Percentiles rank a stretch among this genome's conserved stretches.
phyloP scores from a whole-genome alignment of 2,888 invertebrate species.

The Cremastobaeus sp. region DNA sequence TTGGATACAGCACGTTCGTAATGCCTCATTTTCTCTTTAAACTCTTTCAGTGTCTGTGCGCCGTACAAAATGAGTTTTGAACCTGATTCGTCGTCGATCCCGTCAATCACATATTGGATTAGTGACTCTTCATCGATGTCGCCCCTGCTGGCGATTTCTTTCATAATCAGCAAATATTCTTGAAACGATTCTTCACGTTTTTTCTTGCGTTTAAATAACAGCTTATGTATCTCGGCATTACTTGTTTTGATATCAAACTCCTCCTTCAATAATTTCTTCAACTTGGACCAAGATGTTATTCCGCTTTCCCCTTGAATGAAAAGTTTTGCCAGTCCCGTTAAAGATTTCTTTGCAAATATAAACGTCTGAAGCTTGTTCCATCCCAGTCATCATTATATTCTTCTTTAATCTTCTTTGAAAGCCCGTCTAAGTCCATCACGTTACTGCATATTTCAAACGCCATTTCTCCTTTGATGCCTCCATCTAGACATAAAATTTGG shows the following conservation, averaged over 20 bases:
- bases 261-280: background rate
- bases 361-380: background rate
- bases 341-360: background rate
- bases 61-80: background rate
- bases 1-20: constrained; percentile 12
- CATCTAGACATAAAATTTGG: background rate
- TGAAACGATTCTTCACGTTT: constrained; percentile 1
- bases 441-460: constrained; percentile 1
- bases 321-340: background rate
- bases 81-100: background rate
- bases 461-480: background rate
- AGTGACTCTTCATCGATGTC: constrained; percentile 1
- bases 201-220: background rate
- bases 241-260: constrained; percentile 1
- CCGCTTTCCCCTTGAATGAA: constrained; percentile 5
- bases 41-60: background rate
- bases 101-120: background rate
- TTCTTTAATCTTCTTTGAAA: background rate
- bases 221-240: constrained; percentile 5
- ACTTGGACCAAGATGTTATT: background rate
- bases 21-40: background rate
- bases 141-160: constrained; percentile 5
- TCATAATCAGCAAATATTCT: background rate
- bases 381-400: background rate
- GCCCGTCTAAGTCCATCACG: background rate